Evolutionary conservation across 2,888 invertebrate species (phyloP).

Genomic region (Limnephilus auricula): DNA sequence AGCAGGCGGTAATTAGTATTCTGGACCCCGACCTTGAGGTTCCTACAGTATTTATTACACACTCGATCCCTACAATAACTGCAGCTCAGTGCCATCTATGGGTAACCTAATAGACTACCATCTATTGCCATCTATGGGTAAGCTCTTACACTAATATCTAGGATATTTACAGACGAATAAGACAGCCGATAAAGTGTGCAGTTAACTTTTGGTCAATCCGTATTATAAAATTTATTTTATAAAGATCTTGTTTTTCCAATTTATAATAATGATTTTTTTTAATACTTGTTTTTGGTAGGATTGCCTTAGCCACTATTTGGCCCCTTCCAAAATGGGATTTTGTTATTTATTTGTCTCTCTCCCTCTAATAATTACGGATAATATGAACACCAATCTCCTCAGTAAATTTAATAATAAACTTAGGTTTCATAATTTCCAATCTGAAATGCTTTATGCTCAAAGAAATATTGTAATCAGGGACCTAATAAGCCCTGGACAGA

Average conservation of each 20-base stretch:
- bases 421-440: background rate
- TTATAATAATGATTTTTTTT: background rate
- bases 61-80: no score
- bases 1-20: no score
- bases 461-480: background rate
- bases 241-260: background rate
- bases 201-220: background rate
- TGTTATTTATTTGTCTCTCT: constrained; percentile 14
- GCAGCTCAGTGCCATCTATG: no score
- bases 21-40: no score
- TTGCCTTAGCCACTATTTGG: constrained; percentile 32
- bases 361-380: constrained; percentile 12
- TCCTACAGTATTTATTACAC: no score
- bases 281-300: background rate
- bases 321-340: background rate
- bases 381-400: constrained; percentile 33
- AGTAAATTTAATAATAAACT: background rate
- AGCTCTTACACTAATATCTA: no score
- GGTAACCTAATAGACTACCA: no score
- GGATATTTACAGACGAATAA: no score
- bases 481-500: no score
- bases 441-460: background rate
- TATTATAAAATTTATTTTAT: background rate
- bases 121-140: no score
- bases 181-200: background rate